These are phyloP conservation scores for Sinocyclocheilus maitianheensis DNA, from an alignment of 2,113 vertebrate species.

Conservation along the genomic window DNA sequence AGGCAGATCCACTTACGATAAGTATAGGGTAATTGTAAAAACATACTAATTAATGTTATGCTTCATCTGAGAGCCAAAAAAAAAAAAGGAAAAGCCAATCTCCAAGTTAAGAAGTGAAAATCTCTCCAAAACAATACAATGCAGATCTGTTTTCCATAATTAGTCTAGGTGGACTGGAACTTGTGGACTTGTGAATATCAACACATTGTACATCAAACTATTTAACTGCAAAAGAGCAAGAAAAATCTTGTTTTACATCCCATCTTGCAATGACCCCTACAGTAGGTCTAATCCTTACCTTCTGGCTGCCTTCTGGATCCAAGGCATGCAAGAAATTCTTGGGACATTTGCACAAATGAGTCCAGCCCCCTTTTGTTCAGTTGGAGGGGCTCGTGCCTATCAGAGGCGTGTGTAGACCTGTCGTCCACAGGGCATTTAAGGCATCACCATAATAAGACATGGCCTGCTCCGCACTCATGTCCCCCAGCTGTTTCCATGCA, in stretches of 20 bases:
- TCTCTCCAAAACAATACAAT: neutral
- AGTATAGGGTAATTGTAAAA: neutral
- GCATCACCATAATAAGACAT: constrained; percentile 57
- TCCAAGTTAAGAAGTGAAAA: neutral
- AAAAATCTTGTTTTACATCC: neutral
- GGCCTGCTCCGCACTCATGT: constrained; percentile 86
- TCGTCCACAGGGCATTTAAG: neutral
- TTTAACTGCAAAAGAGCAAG: neutral
- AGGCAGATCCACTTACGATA: neutral
- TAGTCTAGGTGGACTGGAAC: neutral
- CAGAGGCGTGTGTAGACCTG: constrained; percentile 27
- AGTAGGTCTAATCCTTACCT: constrained; percentile 75
- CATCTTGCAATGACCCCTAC: neutral
- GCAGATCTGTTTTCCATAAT: neutral
- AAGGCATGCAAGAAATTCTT: constrained; percentile 67
- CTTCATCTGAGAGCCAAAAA: neutral
- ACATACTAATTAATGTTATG: neutral
- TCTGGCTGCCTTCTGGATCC: constrained; percentile 86
- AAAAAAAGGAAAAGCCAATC: neutral
- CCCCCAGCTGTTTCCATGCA: constrained; percentile 93
- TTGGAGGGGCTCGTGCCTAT: neutral
- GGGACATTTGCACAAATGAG: constrained; percentile 37
- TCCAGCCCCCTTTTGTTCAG: constrained; percentile 32
- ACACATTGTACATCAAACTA: neutral
- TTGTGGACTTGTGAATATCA: neutral